Evolutionary conservation across 2,113 vertebrate species (phyloP), one percentile per base, ranked within the genome.

Genomic region (Podarcis cretensis): DNA sequence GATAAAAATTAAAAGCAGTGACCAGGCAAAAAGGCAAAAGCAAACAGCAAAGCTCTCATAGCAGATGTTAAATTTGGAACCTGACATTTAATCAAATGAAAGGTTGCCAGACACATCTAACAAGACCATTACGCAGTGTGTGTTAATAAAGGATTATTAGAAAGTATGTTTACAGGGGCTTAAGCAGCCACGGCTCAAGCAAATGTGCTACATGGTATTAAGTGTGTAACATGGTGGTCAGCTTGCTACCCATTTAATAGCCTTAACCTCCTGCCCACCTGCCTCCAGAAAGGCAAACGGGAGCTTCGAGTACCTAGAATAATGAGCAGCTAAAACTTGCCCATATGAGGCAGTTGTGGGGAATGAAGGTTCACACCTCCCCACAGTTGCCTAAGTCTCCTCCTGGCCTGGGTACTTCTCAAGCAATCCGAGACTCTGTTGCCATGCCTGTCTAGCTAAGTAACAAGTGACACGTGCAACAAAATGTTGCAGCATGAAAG

Each of bases 101-200:
- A 95, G 94, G 90, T 93, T 95, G 87, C 88, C 85, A 92, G 94
- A 93, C 81, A 91, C 2, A 73, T 84, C 91, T 93, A 93, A 94
- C 88, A 89, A 91, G 94, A 95, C 93, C 93, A 93, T 94, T 95
- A 95, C 3, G 48, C 71, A 91, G 89, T 78, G 88, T 43, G 73
- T 74, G 91, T 91, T 95, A 95, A 94, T 95, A 94, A 92, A 84
- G 92, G 90, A 93, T 95, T 94, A 92, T 94, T 94, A 89, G 91
- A 93, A 90, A 76, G 90, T 77, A 87, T 93, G 84, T 92, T 95
- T 92, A 81, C 81, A 91, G 92, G 81, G 87, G 86, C 90, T 93
- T 83, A 87, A 73, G 89, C 87, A 92, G 89, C 86, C 87, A 86
- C 90, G 25, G 92, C 91, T 4, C 63, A 69, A 3, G 27, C 89